Evolutionary conservation across 2,113 vertebrate species (phyloP), one percentile per base, ranked within the genome.

Genomic region (Poicephalus gulielmi): DNA sequence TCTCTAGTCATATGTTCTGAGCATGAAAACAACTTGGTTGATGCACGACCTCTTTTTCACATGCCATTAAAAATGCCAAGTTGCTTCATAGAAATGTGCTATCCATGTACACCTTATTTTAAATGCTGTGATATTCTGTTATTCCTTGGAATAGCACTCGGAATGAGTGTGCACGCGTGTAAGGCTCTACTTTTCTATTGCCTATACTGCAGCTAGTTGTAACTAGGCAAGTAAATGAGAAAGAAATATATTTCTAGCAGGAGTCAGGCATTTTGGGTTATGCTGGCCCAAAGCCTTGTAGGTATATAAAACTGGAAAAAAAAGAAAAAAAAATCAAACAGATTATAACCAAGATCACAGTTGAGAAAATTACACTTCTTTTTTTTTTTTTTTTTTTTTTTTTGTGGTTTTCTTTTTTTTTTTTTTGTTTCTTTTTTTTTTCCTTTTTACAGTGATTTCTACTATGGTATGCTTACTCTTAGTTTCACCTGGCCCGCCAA

Each of bases 21-120:
- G 69, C 93, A 96, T 93, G 86, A 97, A 98, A 97, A 97, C 92
- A 97, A 97, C 92, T 93, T 96, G 93, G 94, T 79, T 93, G 76
- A 80, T 3, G 15, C 52, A 92, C 86, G 94, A 97, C 86, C 50
- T 77, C 55, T 95, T 90, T 93, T 94, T 94, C 95, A 94, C 81
- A 84, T 89, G 94, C 87, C 89, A 94, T 78, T 91, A 67, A 82
- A 88, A 95, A 94, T 41, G 91, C 91, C 90, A 93, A 97, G 85
- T 94, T 93, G 90, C 88, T 97, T 93, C 85, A 55, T 60, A 68
- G 90, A 95, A 97, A 92, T 46, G 2, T 93, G 96, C 62, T 96
- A 83, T 90, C 83, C 18, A 6, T 39, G 44, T 97, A 85, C 76
- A 83, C 71, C 80, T 95, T 79, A 93, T 88, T 46, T 88, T 60